Conservation (phyloP, 2,113 vertebrate species). For the Albula goreensis region DNA sequence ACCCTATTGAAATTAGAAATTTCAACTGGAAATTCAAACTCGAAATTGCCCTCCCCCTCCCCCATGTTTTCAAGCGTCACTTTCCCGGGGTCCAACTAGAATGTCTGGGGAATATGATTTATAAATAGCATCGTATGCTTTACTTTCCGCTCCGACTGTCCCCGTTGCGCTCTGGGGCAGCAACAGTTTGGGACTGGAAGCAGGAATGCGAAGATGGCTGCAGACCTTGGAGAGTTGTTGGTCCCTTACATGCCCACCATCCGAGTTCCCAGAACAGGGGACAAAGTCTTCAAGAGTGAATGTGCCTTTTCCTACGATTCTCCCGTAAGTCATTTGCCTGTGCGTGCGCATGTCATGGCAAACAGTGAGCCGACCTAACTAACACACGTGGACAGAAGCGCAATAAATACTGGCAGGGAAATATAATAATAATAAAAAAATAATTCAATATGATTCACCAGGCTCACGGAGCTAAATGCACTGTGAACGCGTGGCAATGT, state of each 20-base stretch:
- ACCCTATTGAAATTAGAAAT: neutral
- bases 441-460: neutral
- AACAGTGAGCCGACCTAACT: neutral
- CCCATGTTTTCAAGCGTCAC: conserved; percentile 56
- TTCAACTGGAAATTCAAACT: neutral
- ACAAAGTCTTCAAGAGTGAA: conserved; percentile 95
- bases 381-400: neutral
- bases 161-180: conserved; percentile 47
- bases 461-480: no score
- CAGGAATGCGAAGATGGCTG: conserved; percentile 86
- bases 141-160: conserved; percentile 47
- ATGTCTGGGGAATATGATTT: conserved; percentile 70
- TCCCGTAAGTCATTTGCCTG: conserved; percentile 76
- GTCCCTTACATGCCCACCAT: conserved; percentile 97
- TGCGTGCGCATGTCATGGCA: neutral
- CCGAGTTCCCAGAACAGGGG: conserved; percentile 88
- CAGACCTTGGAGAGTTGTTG: conserved; percentile 92
- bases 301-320: conserved; percentile 95
- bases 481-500: no score
- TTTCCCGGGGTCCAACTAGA: conserved; percentile 63
- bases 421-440: neutral
- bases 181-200: conserved; percentile 69
- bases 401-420: neutral
- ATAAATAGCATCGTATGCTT: conserved; percentile 82
- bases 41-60: neutral